Conservation (phyloP, 1,140 invertebrate genomes). For the Danaus melanippus region DNA sequence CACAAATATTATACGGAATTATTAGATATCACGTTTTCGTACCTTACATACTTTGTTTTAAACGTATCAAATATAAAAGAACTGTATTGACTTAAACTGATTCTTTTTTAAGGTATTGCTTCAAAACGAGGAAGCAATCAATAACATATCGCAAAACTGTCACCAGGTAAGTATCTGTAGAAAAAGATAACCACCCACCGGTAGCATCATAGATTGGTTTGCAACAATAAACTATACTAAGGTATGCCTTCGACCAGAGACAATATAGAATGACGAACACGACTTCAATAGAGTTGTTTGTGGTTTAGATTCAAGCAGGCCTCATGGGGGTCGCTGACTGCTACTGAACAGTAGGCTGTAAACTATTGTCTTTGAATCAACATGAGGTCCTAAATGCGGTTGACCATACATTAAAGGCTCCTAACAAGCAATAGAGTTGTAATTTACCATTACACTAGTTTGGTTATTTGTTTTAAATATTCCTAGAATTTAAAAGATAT, state of each 20-base stretch:
- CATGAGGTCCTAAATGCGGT: conserved; percentile 58
- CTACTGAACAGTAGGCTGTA: conserved; percentile 51
- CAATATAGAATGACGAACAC: conserved; percentile 29
- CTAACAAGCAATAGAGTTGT: no score
- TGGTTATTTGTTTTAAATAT: no score
- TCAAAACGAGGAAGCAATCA: conserved; percentile 47
- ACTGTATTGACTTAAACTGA: not conserved
- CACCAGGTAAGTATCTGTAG: conserved; percentile 38
- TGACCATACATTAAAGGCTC: conserved; percentile 25
- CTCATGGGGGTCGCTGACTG: conserved; percentile 37
- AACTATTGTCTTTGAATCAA: conserved; percentile 45
- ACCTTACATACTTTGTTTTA: no score
- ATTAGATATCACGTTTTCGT: no score
- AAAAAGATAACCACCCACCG: conserved; percentile 50
- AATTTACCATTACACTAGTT: no score
- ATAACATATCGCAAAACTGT: conserved; percentile 57
- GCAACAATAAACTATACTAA: conserved; percentile 43
- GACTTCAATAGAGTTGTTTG: conserved; percentile 51
- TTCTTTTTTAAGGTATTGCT: not conserved
- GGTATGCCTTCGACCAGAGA: conserved; percentile 36
- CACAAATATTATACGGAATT: no score
- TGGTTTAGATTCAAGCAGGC: conserved; percentile 51
- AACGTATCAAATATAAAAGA: no score
- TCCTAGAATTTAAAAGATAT: no score
- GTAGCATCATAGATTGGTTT: conserved; percentile 63